Evolutionary conservation across 2,888 invertebrate genomes (phyloP), one percentile per base, ranked within the genome.

Genomic region (Ferdinandea cuprea): DNA sequence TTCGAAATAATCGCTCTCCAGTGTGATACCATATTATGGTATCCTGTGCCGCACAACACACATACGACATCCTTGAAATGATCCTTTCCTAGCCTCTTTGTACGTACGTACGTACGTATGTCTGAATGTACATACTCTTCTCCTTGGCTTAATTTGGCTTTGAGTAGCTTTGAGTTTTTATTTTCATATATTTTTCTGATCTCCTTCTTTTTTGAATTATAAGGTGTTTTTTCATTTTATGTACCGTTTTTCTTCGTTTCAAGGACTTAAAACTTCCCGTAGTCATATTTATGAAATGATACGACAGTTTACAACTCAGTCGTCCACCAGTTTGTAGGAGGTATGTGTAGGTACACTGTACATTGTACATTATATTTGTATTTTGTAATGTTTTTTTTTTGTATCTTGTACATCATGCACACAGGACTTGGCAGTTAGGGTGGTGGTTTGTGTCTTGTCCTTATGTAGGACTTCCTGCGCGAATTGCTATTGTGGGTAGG

Each of bases 221-320:
- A 56, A 37, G 48, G 44, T 76, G 52, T 61, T 65, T 66, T 71
- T 40, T 13, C n/a, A 46, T 59, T 65, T 59, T 13, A 40, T 73
- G 40, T 48, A 44, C 48, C 35, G 25, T 71, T 68, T 79, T 54
- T 54, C 32, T 66, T 61, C 37, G 3, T 50, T 77, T 83, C 77
- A 83, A 83, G 77, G 83, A 83, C 77, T 83, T 32, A 28, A 61
- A 71, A 77, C 59, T 66, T 72, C 40, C 40, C 66, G 72, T 61
- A 72, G 81, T 72, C 66, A 72, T 68, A 77, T 56, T 61, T 15
- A 59, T 59, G 46, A 79, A 52, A 66, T 61, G 72, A 63, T 68
- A 77, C 15, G 73, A 58, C 72, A 68, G 40, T 73, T 61, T 80
- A 59, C 50, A 44, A 21, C 42, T 17, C 19, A 71, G 58, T 65